phyloP scores from a whole-genome alignment of 2,113 vertebrate genomes.

The Chamaetylas fuelleborni region DNA sequence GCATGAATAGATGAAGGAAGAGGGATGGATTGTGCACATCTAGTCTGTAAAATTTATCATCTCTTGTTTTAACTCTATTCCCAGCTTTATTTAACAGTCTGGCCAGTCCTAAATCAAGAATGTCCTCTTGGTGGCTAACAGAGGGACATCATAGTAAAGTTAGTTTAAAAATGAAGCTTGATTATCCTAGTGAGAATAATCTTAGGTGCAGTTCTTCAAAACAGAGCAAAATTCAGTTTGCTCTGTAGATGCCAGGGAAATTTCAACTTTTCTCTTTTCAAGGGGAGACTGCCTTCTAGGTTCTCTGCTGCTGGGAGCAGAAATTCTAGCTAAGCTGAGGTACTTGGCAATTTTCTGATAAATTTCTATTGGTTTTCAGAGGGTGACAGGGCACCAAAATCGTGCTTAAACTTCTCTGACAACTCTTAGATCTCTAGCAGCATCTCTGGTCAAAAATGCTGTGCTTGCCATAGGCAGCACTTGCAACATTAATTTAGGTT shows the following conservation, averaged over 20 bases:
- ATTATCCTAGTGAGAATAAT: not conserved
- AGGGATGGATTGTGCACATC: fast-evolving
- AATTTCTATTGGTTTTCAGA: not conserved
- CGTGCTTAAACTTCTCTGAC: not conserved
- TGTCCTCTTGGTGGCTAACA: not conserved
- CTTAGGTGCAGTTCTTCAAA: not conserved
- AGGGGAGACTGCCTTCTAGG: not conserved
- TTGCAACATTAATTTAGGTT: not conserved
- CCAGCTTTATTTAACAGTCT: not conserved
- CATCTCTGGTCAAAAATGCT: not conserved
- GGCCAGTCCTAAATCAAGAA: not conserved
- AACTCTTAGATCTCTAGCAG: not conserved
- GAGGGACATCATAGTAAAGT: not conserved
- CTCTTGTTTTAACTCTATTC: not conserved
- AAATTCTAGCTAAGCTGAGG: not conserved
- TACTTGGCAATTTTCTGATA: not conserved
- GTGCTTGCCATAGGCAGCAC: fast-evolving
- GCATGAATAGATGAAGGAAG: not conserved
- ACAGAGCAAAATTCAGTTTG: not conserved
- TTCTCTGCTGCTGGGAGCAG: not conserved
- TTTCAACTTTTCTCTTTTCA: not conserved
- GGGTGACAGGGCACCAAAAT: not conserved
- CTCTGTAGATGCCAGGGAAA: fast-evolving
- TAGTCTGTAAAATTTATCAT: not conserved
- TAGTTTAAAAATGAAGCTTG: not conserved